These are phyloP conservation scores for Acromyrmex charruanus DNA, from an alignment of 1,140 invertebrate genomes.

Conservation along the genomic window DNA sequence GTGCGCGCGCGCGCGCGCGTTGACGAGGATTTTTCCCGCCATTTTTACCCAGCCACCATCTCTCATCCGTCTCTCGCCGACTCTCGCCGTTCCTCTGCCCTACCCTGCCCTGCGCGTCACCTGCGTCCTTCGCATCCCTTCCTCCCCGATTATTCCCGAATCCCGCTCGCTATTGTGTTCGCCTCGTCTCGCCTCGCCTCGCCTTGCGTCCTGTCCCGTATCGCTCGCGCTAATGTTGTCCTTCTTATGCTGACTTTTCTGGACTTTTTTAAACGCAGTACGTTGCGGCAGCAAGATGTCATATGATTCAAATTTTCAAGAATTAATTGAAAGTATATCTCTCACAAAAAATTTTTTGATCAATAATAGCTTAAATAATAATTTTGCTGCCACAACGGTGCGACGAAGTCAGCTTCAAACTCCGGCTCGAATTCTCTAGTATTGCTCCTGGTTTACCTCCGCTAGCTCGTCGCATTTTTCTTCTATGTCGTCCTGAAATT, in stretches of 20 bases:
- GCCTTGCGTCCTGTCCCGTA: not conserved
- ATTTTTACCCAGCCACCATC: constrained; percentile 67
- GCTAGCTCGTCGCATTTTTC: constrained; percentile 88
- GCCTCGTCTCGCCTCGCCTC: not conserved
- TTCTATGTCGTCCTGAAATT: constrained; percentile 87
- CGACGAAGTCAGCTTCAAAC: too few relatives aligned
- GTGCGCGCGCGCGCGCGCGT: not conserved
- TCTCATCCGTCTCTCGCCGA: not conserved
- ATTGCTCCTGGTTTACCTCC: constrained; percentile 76
- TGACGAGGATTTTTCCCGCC: constrained; percentile 73
- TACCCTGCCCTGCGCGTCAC: constrained; percentile 37
- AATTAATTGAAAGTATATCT: too few relatives aligned
- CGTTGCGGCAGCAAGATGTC: too few relatives aligned
- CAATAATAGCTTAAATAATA: too few relatives aligned
- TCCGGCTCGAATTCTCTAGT: constrained; percentile 30
- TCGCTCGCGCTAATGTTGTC: constrained; percentile 34
- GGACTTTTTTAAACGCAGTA: too few relatives aligned
- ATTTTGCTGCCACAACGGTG: too few relatives aligned
- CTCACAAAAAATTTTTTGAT: too few relatives aligned
- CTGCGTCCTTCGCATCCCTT: constrained; percentile 18
- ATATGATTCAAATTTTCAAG: too few relatives aligned
- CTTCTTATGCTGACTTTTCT: not conserved
- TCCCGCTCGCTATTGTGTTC: constrained; percentile 12
- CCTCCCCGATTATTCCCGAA: constrained; percentile 18
- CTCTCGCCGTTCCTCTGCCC: not conserved